These are phyloP conservation scores for Rhincodon typus DNA, from an alignment of 2,797 vertebrate species.

Conservation along the genomic window DNA sequence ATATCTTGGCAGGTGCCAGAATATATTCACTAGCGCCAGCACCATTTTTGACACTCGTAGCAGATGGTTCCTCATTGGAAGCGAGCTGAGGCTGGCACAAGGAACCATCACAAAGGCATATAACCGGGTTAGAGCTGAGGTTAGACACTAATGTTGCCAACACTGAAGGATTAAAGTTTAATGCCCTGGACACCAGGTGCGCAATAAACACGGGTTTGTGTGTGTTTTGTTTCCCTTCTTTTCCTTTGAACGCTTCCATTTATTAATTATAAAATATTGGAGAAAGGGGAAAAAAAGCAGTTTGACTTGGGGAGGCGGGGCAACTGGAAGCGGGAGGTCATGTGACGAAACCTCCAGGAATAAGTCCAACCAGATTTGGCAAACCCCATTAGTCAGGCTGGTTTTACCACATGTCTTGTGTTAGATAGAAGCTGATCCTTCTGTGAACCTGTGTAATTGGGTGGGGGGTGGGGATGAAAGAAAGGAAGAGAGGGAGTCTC, in stretches of 20 bases:
- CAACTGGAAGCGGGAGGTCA: neutral
- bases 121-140: slow-evolving; percentile 13
- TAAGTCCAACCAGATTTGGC: slow-evolving; percentile 13
- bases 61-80: slow-evolving; percentile 33
- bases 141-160: slow-evolving; percentile 19
- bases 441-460: slow-evolving; percentile 32
- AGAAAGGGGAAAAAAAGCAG: neutral
- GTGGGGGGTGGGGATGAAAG: neutral
- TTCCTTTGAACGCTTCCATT: neutral
- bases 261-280: neutral
- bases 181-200: neutral
- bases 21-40: slow-evolving; percentile 18
- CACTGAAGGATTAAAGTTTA: slow-evolving; percentile 13
- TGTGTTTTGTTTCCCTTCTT: neutral
- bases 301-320: neutral
- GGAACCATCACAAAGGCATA: slow-evolving; percentile 5
- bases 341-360: slow-evolving; percentile 25
- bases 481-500: neutral
- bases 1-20: slow-evolving; percentile 24
- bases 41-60: slow-evolving; percentile 26
- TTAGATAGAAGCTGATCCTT: slow-evolving; percentile 16
- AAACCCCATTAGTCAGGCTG: slow-evolving; percentile 22
- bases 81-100: neutral
- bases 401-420: neutral
- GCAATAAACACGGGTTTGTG: neutral